These are phyloP conservation scores for Monopis laevigella DNA, from an alignment of 2,888 invertebrate genomes.

Conservation along the genomic window DNA sequence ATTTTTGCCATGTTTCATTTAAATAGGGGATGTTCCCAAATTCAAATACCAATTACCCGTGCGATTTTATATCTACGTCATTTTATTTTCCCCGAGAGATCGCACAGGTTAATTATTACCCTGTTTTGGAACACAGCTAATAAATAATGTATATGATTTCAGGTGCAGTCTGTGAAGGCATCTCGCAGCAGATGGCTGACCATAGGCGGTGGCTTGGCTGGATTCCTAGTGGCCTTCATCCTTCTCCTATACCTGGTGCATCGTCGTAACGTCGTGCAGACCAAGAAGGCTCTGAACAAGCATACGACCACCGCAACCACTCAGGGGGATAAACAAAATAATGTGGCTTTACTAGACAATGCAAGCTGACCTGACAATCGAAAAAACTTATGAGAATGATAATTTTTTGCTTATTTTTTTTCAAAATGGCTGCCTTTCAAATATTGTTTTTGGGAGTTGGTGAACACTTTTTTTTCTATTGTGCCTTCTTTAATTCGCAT, in stretches of 20 bases:
- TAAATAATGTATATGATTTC: slow-evolving; percentile 13
- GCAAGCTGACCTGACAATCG: not conserved
- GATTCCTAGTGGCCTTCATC: slow-evolving; percentile 55
- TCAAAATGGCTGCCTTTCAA: no score
- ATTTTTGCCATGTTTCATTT: not conserved
- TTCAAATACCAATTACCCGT: not conserved
- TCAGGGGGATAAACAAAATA: slow-evolving; percentile 32
- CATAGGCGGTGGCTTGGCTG: slow-evolving; percentile 49
- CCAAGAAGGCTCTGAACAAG: slow-evolving; percentile 40
- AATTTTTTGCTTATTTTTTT: not conserved
- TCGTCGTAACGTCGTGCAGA: slow-evolving; percentile 51
- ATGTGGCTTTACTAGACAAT: slow-evolving; percentile 34
- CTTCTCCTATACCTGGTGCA: slow-evolving; percentile 56
- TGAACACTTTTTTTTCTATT: no score
- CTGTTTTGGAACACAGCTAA: not conserved
- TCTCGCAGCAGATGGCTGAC: slow-evolving; percentile 54
- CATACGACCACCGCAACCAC: slow-evolving; percentile 26
- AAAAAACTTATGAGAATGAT: not conserved
- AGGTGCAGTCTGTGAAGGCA: slow-evolving; percentile 38
- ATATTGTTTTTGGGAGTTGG: no score
- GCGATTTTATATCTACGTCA: not conserved
- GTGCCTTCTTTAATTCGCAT: no score
- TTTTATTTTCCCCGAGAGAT: no score
- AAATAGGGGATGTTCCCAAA: not conserved
- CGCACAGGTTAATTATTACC: no score